Conservation (phyloP, 2,797 vertebrate species). For the Pelodytes ibericus region DNA sequence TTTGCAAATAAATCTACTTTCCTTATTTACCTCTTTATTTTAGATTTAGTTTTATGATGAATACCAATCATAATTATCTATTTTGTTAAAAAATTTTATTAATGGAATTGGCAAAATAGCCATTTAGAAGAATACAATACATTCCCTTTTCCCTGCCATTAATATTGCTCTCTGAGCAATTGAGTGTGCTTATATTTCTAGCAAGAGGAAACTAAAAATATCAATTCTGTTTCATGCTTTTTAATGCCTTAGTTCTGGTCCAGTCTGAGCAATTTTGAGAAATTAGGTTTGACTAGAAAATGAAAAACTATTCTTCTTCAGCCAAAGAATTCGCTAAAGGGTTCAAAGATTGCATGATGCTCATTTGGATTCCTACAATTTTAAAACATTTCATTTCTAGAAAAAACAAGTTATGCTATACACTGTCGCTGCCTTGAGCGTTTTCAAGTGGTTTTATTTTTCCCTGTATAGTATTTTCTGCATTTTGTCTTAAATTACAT, state of each 20-base stretch:
- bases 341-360: conserved; percentile 63
- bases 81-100: conserved; percentile 14
- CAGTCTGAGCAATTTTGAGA: conserved; percentile 66
- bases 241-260: conserved; percentile 60
- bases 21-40: background rate
- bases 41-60: conserved; percentile 8
- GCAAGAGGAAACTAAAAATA: conserved; percentile 36
- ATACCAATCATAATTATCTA: conserved; percentile 2
- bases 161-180: conserved; percentile 25
- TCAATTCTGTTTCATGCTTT: conserved; percentile 50
- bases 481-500: conserved; percentile 1
- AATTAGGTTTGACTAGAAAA: conserved; percentile 66
- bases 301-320: conserved; percentile 60
- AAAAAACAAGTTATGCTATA: conserved; percentile 28
- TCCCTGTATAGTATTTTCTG: background rate
- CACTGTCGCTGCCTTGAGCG: conserved; percentile 7
- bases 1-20: too few relatives aligned
- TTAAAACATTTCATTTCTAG: conserved; percentile 36
- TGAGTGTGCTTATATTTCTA: conserved; percentile 14
- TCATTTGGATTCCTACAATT: conserved; percentile 63
- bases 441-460: conserved; percentile 19
- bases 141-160: conserved; percentile 13
- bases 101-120: background rate
- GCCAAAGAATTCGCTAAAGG: conserved; percentile 64
- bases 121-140: conserved; percentile 19